Evolutionary conservation across 2,888 invertebrate genomes (phyloP), one percentile per base, ranked within the genome.

Genomic region (Notodonta ziczac): DNA sequence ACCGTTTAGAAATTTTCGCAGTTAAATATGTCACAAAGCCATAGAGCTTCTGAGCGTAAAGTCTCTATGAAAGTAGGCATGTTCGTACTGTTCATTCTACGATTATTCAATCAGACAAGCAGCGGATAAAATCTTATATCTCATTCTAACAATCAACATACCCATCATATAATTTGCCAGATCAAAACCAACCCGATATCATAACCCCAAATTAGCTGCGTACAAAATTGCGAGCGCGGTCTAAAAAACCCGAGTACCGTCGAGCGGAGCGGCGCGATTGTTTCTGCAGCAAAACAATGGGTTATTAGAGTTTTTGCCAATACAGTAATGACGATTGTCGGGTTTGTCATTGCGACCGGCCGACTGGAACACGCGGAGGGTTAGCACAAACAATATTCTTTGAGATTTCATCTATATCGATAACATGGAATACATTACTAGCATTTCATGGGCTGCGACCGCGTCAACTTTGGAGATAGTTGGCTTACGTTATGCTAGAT

Each of bases 221-320:
- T 57, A 72, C 77, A 61, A 67, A 75, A 74, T 75, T 66, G 71
- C 70, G 66, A 69, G 58, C 62, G 63, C 39, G 60, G 61, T 60
- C 59, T 55, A 66, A 69, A 66, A 66, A 69, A 63, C 64, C 62
- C 56, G 61, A 46, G 63, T 59, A 62, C 63, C 24, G 57, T 56
- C 56, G 46, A 48, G 42, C 53, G 61, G 62, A 59, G 61, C 70
- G 68, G 65, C 65, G 61, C 67, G 66, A 72, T 73, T 75, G 74
- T 76, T 62, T 63, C 66, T 24, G 14, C 9, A 8, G 48, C 75
- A 72, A 81, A 82, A 87, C 87, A 87, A 87, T 86, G 76, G 82
- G 84, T 84, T 85, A 87, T 86, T 86, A 86, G 72, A 69, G 82
- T 86, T 86, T 87, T 87, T 86, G 84, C 83, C 78, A 80, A 80